Percentiles rank a stretch among this genome's conserved stretches.
Conservation (phyloP, 2,113 vertebrate species). For the Castor canadensis region DNA sequence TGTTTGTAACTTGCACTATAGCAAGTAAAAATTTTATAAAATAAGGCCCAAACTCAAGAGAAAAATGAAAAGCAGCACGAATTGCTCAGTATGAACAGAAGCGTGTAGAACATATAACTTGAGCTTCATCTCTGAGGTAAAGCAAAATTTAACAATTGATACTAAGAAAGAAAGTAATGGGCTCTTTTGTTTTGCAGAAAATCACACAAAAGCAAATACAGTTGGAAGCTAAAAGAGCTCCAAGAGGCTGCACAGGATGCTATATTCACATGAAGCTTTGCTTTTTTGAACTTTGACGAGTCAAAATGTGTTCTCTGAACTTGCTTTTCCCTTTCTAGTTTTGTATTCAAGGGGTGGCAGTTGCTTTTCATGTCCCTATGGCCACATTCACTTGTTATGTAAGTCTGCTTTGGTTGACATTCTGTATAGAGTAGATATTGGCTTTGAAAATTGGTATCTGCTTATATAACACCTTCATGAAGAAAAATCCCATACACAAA, state of each 20-base stretch:
- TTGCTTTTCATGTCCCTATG: not conserved
- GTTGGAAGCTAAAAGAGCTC: not conserved
- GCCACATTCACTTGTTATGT: not conserved
- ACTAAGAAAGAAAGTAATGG: constrained; percentile 16
- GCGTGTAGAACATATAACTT: not conserved
- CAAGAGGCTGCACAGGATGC: not conserved
- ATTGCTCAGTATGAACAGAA: constrained; percentile 44
- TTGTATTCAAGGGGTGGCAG: constrained; percentile 4
- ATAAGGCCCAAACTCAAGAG: not conserved
- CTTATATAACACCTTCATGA: not conserved
- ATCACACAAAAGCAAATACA: constrained; percentile 17
- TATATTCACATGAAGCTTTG: constrained; percentile 23
- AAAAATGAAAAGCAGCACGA: constrained; percentile 51
- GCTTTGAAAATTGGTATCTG: not conserved
- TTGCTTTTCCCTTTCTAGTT: constrained; percentile 54
- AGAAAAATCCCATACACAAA: not conserved
- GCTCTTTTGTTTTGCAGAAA: constrained; percentile 73
- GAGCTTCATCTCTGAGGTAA: constrained; percentile 51
- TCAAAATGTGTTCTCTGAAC: constrained; percentile 65
- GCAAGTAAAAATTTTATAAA: constrained; percentile 51
- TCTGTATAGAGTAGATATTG: not conserved
- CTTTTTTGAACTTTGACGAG: constrained; percentile 59
- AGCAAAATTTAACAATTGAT: constrained; percentile 45
- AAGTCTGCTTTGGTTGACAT: constrained; percentile 20
- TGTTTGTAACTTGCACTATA: constrained; percentile 38